Percentiles rank a stretch among this genome's conserved stretches.
Conservation (phyloP, 1,140 invertebrate genomes). For the Halyomorpha halys region DNA sequence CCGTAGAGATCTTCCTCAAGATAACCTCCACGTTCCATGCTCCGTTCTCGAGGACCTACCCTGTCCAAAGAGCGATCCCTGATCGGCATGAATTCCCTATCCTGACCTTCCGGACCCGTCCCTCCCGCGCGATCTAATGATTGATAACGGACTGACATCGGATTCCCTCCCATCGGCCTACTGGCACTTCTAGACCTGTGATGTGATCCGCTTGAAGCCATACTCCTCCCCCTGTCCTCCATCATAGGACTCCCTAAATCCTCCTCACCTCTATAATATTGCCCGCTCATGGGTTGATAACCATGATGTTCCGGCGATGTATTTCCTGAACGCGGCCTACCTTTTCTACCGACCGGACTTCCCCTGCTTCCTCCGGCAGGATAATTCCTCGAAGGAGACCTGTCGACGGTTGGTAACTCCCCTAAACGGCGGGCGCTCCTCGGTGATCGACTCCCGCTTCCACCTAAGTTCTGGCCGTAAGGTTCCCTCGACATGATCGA, state of each 20-base stretch:
- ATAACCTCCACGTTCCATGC: conserved; percentile 52
- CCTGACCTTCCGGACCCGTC: conserved; percentile 47
- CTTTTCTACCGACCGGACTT: conserved; percentile 47
- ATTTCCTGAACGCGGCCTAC: conserved; percentile 42
- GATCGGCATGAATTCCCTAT: conserved; percentile 73
- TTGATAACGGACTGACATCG: conserved; percentile 55
- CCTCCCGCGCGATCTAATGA: conserved; percentile 59
- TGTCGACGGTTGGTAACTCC: conserved; percentile 71
- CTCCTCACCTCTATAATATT: conserved; percentile 62
- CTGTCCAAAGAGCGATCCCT: conserved; percentile 50
- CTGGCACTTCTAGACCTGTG: conserved; percentile 51
- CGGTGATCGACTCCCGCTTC: conserved; percentile 45
- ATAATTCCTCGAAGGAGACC: conserved; percentile 64
- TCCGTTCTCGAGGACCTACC: conserved; percentile 46
- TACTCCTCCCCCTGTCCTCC: conserved; percentile 47
- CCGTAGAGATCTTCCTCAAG: conserved; percentile 65
- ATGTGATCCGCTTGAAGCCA: conserved; percentile 36
- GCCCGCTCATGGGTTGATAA: conserved; percentile 38
- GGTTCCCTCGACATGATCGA: conserved; percentile 55
- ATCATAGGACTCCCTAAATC: conserved; percentile 49
- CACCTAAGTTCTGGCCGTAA: conserved; percentile 47
- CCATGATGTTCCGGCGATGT: conserved; percentile 46
- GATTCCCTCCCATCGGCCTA: conserved; percentile 43
- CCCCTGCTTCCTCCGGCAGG: conserved; percentile 43
- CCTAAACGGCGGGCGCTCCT: conserved; percentile 49